phyloP scores from a whole-genome alignment of 2,888 invertebrate genomes.

The Cerastis leucographa region DNA sequence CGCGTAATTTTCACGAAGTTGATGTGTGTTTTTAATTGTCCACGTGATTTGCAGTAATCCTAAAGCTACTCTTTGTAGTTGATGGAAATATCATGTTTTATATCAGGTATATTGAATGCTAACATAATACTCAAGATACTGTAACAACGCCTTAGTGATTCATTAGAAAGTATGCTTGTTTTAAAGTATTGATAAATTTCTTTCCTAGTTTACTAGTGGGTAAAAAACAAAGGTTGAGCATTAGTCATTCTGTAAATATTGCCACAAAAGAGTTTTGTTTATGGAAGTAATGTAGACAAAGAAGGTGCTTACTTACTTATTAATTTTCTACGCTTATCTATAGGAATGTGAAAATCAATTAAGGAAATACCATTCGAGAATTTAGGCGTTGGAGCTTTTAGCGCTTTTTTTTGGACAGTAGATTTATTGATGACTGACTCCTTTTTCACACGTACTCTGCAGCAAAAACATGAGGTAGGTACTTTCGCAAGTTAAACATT shows the following conservation, averaged over 20 bases:
- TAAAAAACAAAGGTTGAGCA: constrained; percentile 11
- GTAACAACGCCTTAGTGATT: constrained; percentile 31
- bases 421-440: too few species aligned
- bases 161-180: constrained; percentile 47
- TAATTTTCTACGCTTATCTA: not conserved
- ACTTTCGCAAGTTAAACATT: not conserved
- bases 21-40: too few species aligned
- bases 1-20: too few species aligned
- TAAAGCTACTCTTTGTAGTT: too few species aligned
- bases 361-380: too few species aligned
- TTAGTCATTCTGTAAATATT: constrained; percentile 20
- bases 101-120: too few species aligned
- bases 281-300: not conserved
- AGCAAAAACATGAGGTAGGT: too few species aligned
- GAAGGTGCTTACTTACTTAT: not conserved
- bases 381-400: too few species aligned
- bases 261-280: not conserved
- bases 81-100: too few species aligned
- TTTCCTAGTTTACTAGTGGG: constrained; percentile 37
- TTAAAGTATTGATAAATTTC: constrained; percentile 34
- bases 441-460: not conserved
- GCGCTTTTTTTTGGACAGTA: too few species aligned
- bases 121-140: too few species aligned
- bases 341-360: not conserved
- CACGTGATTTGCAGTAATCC: too few species aligned